Percentiles rank a stretch among this genome's conserved stretches.
These are phyloP conservation scores for Sus scrofa DNA, from an alignment of 2,113 vertebrate species.

Conservation along the genomic window T2T-Sscrofa CM000819.6:85135001-85135500, in stretches of 20 bases:
- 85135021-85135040: not conserved
- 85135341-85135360: constrained; percentile 57
- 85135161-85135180: not conserved
- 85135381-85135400: not conserved
- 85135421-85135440: not conserved
- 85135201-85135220: constrained; percentile 39
- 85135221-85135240: not conserved
- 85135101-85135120: constrained; percentile 76
- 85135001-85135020: not conserved
- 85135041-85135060: not conserved
- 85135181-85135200: not conserved
- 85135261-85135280: not conserved
- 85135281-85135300: constrained; percentile 53
- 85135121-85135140: constrained; percentile 62
- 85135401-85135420: not conserved
- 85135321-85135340: not conserved
- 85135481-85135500: not conserved
- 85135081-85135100: constrained; percentile 48
- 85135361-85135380: constrained; percentile 53
- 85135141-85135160: constrained; percentile 59
- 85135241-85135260: not conserved
- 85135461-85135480: not conserved
- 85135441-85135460: not conserved
- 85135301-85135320: constrained; percentile 62
- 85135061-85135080: constrained; percentile 46